Evolutionary conservation across 2,113 vertebrate species (phyloP), one percentile per base, ranked within the genome.

Genomic region (Sapayoa aenigma): DNA sequence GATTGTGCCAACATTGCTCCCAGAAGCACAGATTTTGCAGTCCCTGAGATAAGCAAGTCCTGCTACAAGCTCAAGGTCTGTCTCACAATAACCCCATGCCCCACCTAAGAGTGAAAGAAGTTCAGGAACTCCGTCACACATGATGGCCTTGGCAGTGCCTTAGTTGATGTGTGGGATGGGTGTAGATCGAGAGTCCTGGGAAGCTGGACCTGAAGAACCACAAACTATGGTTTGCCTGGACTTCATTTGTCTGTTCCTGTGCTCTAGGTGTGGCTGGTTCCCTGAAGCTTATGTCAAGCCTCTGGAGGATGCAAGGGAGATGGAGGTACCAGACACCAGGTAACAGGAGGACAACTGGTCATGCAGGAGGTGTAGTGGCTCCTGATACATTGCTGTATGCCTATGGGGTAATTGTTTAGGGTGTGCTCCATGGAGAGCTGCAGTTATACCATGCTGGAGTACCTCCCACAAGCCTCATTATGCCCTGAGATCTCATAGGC

Each of bases 191-290:
- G 47, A 56, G 39, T 5, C 18, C 9, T 56, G 72, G 52, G 37
- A 50, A 73, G 37, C 50, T 74, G 46, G 62, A 35, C 53, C 46
- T 77, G 82, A 80, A 79, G 62, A 85, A 55, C 39, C 42, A 65
- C 52, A 60, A 52, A 21, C 14, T 9, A 1, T 12, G 10, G 6
- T 21, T 21, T 72, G 5, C 25, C 56, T 44, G 65, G 52, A 56
- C 12, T 42, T 92, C 46, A 76, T 79, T 73, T 9, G 2, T 84
- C 83, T 87, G 8, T 68, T 68, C 37, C 60, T 66, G n/a, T 84
- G 63, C 33, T 15, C 15, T 97, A 99, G 99, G 52, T 98, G 98
- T 5, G 99, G 99, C 95, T 99, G 99, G 99, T 99, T 99, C 90
- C 99, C 99, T 1, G 98, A 99, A 92, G 98, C 99, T 39, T 99